phyloP scores from a whole-genome alignment of 2,113 vertebrate species.

The Epinephelus fuscoguttatus region DNA sequence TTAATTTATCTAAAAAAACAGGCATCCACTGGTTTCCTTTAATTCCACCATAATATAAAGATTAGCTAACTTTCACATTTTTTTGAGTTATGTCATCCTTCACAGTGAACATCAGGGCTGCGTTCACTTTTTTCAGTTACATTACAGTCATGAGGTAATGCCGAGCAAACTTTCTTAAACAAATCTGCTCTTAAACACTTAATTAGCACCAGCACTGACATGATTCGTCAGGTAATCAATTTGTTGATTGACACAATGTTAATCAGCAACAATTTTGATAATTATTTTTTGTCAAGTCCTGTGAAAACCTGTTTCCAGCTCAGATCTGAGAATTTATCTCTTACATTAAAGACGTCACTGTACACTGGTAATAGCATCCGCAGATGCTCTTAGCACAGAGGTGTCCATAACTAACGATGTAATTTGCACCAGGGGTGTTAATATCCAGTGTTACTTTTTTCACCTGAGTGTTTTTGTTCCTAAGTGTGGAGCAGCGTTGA shows the following conservation, averaged over 20 bases:
- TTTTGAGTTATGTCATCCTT: conserved; percentile 6
- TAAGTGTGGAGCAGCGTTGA: no score
- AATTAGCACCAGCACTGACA: background rate
- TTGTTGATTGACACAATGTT: background rate
- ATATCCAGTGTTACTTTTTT: no score
- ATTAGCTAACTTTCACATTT: background rate
- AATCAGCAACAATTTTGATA: background rate
- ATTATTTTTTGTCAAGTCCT: background rate
- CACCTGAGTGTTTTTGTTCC: no score
- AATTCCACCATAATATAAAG: background rate
- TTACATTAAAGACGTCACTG: no score
- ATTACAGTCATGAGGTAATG: background rate
- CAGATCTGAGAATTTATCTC: background rate
- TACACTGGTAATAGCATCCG: no score
- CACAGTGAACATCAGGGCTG: background rate
- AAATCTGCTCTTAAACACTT: background rate
- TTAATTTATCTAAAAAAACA: background rate
- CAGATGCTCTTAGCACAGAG: no score
- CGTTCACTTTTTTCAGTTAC: background rate
- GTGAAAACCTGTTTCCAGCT: background rate
- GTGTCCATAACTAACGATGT: no score
- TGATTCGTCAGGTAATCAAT: background rate
- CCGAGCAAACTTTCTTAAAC: background rate
- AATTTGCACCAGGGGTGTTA: no score
- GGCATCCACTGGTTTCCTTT: background rate